Evolutionary conservation across 1,140 invertebrate genomes (phyloP), one percentile per base, ranked within the genome.

Genomic region (Lethrus apterus): DNA sequence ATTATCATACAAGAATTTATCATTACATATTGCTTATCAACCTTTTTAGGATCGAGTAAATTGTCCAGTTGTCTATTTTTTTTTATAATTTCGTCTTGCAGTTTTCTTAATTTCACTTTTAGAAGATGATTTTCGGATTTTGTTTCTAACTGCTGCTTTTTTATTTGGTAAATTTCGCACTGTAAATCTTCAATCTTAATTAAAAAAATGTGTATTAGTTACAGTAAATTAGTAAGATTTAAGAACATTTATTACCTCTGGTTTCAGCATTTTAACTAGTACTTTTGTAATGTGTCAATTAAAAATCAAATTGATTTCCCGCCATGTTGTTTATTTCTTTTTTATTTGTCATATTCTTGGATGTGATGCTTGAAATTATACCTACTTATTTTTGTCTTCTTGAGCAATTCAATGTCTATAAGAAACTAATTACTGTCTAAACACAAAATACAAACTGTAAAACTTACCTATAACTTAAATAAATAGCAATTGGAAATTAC

Each of bases 51-150:
- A 15, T 48, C 40, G 4, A 43, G 14, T 33, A 48, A 11, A 3
- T 21, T 33, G 11, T 48, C 46, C 9, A 43, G 24, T 44, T 48
- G 46, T 24, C 30, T 42, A 8, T 43, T 24, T 21, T 23, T 34
- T 26, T 42, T 48, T 4, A 19, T 21, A 26, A 48, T n/a, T 23
- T 48, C 46, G 4, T 44, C 35, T 2, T 15, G 21, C 10, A 48
- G 32, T 33, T 48, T 48, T 17, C 46, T 40, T 26, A 48, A 21
- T 34, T 43, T 48, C 10, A 48, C 46, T 24, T 48, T 48, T 11
- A 24, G 21, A 10, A 48, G 11, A n/a, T 35, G 30, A 36, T 48
- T 48, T 4, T 43, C 46, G 23, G 33, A 17, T 35, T 21, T 11
- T 13, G 35, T 7, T 10, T 21, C n/a, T 1, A 15, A 30, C 8